A percentile compares a stretch with the other conserved stretches of the same genome.
Conservation (phyloP, 2,888 invertebrate genomes). For the Ceratothoa steindachneri region DNA sequence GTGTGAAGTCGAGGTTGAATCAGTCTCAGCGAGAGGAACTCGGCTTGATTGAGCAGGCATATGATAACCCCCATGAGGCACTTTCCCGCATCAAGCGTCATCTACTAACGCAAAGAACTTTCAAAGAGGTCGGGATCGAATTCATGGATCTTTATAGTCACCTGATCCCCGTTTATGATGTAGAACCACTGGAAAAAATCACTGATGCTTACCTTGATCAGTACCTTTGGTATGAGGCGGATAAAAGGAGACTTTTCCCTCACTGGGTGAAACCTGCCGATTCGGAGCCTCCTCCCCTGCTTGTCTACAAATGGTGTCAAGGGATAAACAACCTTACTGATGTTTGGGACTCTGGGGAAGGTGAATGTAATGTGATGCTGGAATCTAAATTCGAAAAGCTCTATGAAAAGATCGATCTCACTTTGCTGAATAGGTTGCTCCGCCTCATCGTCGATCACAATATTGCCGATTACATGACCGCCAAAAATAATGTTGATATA, state of each 20-base stretch:
- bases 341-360: conserved; percentile 98
- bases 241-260: conserved; percentile 91
- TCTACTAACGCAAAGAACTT: conserved; percentile 93
- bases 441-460: conserved; percentile 98
- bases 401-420: conserved; percentile 99
- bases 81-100: conserved; percentile 98
- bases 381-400: conserved; percentile 97
- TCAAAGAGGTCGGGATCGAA: conserved; percentile 98
- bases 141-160: conserved; percentile 99
- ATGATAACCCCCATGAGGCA: conserved; percentile 99
- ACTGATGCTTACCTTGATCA: conserved; percentile 99
- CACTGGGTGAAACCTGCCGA: conserved; percentile 99
- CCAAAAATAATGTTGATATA: conserved; percentile 99
- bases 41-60: conserved; percentile 98
- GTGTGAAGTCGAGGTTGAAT: conserved; percentile 93
- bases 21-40: conserved; percentile 98
- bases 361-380: conserved; percentile 95
- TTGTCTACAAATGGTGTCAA: conserved; percentile 97
- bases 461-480: conserved; percentile 99
- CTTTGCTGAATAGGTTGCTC: conserved; percentile 88
- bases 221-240: conserved; percentile 99
- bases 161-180: conserved; percentile 97
- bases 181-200: conserved; percentile 98
- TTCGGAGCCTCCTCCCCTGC: conserved; percentile 79
- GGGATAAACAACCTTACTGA: conserved; percentile 93